Evolutionary conservation across 1,140 invertebrate species (phyloP).

Genomic region (Drosophila athabasca): DNA sequence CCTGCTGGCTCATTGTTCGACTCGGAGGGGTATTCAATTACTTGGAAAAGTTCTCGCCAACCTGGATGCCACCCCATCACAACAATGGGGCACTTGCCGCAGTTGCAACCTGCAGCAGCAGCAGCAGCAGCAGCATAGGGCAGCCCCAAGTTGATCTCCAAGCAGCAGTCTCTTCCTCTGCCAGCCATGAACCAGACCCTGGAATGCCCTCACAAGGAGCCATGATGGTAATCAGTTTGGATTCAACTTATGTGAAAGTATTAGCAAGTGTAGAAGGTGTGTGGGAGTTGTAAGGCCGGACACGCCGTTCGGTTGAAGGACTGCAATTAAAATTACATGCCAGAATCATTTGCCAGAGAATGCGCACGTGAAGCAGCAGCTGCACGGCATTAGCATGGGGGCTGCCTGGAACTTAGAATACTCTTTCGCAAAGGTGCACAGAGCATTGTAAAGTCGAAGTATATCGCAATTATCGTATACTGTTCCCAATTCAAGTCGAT

Average conservation of each 20-base stretch:
- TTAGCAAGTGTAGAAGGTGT: conserved; percentile 22
- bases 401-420: too few species aligned
- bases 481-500: too few species aligned
- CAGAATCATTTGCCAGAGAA: conserved; percentile 56
- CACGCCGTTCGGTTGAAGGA: conserved; percentile 20
- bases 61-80: conserved; percentile 37
- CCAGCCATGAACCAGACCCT: conserved; percentile 1
- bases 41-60: conserved; percentile 41
- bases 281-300: conserved; percentile 24
- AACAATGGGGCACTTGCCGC: conserved; percentile 50
- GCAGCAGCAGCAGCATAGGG: conserved; percentile 24
- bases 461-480: too few species aligned
- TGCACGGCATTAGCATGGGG: background rate
- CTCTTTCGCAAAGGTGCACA: too few species aligned
- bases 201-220: conserved; percentile 64
- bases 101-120: conserved; percentile 38
- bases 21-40: conserved; percentile 51
- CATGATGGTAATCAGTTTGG: conserved; percentile 70
- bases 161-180: conserved; percentile 44
- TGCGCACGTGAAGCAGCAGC: conserved; percentile 11
- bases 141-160: conserved; percentile 38
- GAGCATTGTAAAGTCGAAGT: too few species aligned
- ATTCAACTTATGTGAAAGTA: conserved; percentile 37
- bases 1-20: conserved; percentile 22
- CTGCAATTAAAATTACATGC: conserved; percentile 73